Evolutionary conservation across 2,888 invertebrate species (phyloP), one percentile per base, ranked within the genome.

Genomic region (Agrilus mali): DNA sequence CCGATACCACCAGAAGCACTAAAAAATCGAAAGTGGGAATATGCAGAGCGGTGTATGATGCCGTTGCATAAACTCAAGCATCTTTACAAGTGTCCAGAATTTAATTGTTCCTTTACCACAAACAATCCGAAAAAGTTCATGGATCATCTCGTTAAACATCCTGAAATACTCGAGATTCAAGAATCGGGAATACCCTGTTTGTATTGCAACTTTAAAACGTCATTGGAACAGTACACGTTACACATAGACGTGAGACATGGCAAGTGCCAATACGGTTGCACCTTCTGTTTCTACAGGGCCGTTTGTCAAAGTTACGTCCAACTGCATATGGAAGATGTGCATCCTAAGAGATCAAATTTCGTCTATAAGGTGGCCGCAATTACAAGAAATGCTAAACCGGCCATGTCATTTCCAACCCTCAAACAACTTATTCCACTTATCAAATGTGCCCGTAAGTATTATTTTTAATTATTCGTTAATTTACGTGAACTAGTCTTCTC

Each of bases 251-350:
- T 73, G 20, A 68, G 68, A 32, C 85, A 86, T 54, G 72, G 71
- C 0, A 64, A 69, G 42, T 79, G 82, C 53, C 66, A 69, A 22
- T 82, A 65, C 53, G 75, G 76, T 27, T 86, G 86, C 54, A 67
- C 65, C 4, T 70, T 73, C 50, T 86, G 86, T 56, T 77, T 83
- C 54, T 85, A 83, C 59, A 68, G 84, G 39, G 77, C 78, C 0
- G 64, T 72, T 1, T 66, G 72, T 1, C 70, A 71, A 38, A 74
- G 75, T 42, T 73, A 79, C 38, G 78, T 83, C 0, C 68, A 71
- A 14, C 64, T 75, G 5, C 84, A 85, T 60, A 72, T 75, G 36
- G 50, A 58, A 12, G 57, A 65, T 13, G 55, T 59, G 4, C 73
- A 73, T 46, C 55, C 55, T 1, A 49, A 46, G 3, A 37, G 53